Base-by-base conservation (phyloP, 2,113 vertebrate species). In the Anser brachyrhynchus region DNA sequence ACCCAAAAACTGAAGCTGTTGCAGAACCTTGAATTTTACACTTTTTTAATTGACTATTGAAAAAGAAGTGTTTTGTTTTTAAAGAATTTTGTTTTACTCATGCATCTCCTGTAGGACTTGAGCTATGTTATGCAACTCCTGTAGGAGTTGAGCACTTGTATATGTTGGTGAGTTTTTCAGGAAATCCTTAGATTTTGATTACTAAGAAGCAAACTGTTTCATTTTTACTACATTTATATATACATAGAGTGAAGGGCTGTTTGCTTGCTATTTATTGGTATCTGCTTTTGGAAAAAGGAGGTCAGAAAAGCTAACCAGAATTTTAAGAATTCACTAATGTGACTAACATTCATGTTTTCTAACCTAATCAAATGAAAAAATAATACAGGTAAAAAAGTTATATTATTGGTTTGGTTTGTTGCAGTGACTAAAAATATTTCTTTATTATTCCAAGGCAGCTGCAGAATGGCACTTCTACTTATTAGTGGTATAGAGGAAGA, bases 381-480 rank as follows among this genome's bases (percentile, higher is more conserved):
- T 6, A 16, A 3, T 49, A 49, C 0, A 39, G 62, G 29, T 58
- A 11, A 64, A 73, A 74, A 71, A 46, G 28, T 55, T 29, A 5
- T 15, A 13, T 23, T 19, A 14, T 54, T 80, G 6, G 1, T 81
- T 90, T 80, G 6, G 2, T 84, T 91, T 82, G n/a, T 37, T 93
- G 54, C 78, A 79, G 29, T 49, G 41, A 51, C 66, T 87, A 8
- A 64, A 81, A 54, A n/a, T 64, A 74, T 77, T 94, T 84, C 81
- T 46, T 16, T 77, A 2, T 65, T 92, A 67, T 93, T 95, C 37
- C 64, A 87, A 66, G 58, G 31, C 65, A 87, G 22, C 16, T 79
- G 23, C 29, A 70, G 46, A 89, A 80, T 93, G 61, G 28, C 51
- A n/a, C 10, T 70, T 75, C 70, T 82, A 91, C 92, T 92, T 85